These are phyloP conservation scores for Yponomeuta evonymella DNA, from an alignment of 2,888 invertebrate genomes.

Conservation along the genomic window DNA sequence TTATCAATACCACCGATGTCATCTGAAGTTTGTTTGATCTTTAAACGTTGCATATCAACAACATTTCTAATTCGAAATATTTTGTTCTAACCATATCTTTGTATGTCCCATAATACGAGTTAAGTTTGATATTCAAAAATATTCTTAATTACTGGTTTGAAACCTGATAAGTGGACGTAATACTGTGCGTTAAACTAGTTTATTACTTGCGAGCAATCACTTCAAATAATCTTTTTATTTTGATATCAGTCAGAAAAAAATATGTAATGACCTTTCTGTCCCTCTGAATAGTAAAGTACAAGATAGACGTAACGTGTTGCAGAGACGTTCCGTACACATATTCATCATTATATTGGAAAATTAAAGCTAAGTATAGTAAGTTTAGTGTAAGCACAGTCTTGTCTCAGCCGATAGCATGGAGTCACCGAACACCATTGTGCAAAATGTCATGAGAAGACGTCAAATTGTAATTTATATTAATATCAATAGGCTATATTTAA, in stretches of 20 bases:
- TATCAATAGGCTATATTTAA: slow-evolving; percentile 70
- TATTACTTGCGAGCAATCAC: neutral
- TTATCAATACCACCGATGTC: slow-evolving; percentile 69
- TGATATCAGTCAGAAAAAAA: neutral
- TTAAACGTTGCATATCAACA: slow-evolving; percentile 74
- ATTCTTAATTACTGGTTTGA: slow-evolving; percentile 11
- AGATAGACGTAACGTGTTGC: slow-evolving; percentile 67
- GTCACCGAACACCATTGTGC: slow-evolving; percentile 52
- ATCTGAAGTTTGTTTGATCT: slow-evolving; percentile 58
- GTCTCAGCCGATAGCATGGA: slow-evolving; percentile 62
- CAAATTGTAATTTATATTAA: slow-evolving; percentile 56
- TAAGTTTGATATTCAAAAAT: slow-evolving; percentile 54
- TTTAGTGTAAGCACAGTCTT: slow-evolving; percentile 63
- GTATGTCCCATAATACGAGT: slow-evolving; percentile 56
- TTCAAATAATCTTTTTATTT: neutral
- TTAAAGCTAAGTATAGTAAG: slow-evolving; percentile 50
- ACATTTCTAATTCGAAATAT: slow-evolving; percentile 71
- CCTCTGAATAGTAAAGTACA: slow-evolving; percentile 73
- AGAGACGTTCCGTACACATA: slow-evolving; percentile 35
- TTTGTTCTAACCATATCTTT: slow-evolving; percentile 66
- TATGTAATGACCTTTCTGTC: slow-evolving; percentile 63
- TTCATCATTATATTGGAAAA: slow-evolving; percentile 54
- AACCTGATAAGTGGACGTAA: slow-evolving; percentile 55
- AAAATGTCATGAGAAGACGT: slow-evolving; percentile 58
- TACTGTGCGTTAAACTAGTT: slow-evolving; percentile 37